Evolutionary conservation across 2,113 vertebrate genomes (phyloP).

Genomic region (Urocynchramus pylzowi): DNA sequence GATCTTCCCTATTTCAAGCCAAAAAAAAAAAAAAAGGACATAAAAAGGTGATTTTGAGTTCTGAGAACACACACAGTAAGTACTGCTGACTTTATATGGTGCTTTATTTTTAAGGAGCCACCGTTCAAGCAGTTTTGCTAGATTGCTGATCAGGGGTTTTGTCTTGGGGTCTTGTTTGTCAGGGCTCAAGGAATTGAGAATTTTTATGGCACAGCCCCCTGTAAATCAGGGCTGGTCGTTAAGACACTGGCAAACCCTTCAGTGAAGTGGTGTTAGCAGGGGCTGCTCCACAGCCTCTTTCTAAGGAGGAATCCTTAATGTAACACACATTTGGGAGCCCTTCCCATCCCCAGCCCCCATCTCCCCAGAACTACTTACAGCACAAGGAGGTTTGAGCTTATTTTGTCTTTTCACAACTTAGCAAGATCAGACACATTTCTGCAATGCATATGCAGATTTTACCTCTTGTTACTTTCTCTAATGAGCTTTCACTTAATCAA

Average conservation of each 20-base stretch:
- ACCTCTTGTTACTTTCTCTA: constrained; percentile 79
- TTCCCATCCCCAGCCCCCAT: constrained; percentile 54
- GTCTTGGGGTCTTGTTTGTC: not conserved
- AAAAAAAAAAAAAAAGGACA: not conserved
- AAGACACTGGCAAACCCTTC: constrained; percentile 38
- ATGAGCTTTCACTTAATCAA: constrained; percentile 83
- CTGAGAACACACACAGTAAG: not conserved
- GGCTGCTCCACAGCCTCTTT: not conserved
- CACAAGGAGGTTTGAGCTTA: constrained; percentile 63
- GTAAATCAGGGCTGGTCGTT: not conserved
- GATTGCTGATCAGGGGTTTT: not conserved
- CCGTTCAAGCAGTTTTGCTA: not conserved
- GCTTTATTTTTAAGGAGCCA: not conserved
- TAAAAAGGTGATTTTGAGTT: not conserved
- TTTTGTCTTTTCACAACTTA: constrained; percentile 76
- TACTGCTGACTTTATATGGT: not conserved
- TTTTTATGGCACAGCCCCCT: not conserved
- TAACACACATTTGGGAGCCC: constrained; percentile 23
- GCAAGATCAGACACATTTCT: constrained; percentile 79
- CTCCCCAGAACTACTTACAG: constrained; percentile 62
- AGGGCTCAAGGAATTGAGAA: not conserved
- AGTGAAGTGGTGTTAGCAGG: constrained; percentile 16
- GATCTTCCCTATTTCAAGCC: not conserved
- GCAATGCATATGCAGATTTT: constrained; percentile 82
- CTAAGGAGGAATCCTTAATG: constrained; percentile 24